phyloP scores from a whole-genome alignment of 2,888 invertebrate species.

The Falcaria lacertinaria region DNA sequence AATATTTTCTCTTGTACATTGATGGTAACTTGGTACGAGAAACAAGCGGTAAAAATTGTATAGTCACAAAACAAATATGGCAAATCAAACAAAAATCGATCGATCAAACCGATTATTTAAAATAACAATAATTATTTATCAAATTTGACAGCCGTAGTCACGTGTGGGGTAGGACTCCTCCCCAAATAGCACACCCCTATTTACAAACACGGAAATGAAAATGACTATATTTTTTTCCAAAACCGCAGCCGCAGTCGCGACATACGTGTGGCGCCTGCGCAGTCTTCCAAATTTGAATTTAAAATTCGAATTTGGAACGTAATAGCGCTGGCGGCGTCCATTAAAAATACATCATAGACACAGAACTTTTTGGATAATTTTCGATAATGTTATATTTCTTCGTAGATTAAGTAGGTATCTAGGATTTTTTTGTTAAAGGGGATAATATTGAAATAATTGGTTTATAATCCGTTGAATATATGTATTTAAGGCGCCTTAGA shows the following conservation, averaged over 20 bases:
- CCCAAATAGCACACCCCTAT: slow-evolving; percentile 27
- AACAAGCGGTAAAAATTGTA: too few species aligned
- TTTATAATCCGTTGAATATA: not conserved
- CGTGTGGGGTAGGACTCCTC: slow-evolving; percentile 16
- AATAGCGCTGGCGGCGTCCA: slow-evolving; percentile 59
- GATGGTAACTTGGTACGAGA: too few species aligned
- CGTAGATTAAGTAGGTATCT: not conserved
- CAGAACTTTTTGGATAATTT: slow-evolving; percentile 41
- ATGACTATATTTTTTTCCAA: slow-evolving; percentile 39
- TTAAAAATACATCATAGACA: slow-evolving; percentile 72
- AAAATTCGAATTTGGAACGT: slow-evolving; percentile 47
- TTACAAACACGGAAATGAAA: slow-evolving; percentile 36
- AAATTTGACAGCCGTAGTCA: slow-evolving; percentile 22
- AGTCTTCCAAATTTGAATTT: slow-evolving; percentile 56
- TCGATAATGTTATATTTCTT: slow-evolving; percentile 30
- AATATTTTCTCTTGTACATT: too few species aligned
- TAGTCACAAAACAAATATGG: too few species aligned
- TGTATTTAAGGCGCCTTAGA: not conserved
- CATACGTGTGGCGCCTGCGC: slow-evolving; percentile 54
- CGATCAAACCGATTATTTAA: slow-evolving; percentile 30
- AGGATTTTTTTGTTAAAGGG: not conserved
- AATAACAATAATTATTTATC: slow-evolving; percentile 32
- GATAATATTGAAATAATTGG: slow-evolving; percentile 2
- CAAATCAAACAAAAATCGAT: slow-evolving; percentile 13
- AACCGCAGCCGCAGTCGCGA: slow-evolving; percentile 49